These are phyloP conservation scores for Adineta ricciae DNA, from an alignment of 2,888 invertebrate genomes.

Conservation along the genomic window DNA sequence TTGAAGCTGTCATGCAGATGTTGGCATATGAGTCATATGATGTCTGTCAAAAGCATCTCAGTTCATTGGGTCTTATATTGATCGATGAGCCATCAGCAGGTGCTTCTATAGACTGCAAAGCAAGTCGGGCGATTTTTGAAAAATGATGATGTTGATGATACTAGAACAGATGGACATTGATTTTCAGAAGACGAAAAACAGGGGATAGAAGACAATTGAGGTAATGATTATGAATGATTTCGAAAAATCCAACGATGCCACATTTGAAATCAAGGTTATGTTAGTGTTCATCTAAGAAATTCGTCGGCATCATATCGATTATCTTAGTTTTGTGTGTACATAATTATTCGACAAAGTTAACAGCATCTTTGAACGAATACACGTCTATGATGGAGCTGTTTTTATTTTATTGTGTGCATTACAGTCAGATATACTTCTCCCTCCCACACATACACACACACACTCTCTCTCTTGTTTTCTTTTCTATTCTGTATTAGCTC, in stretches of 20 bases:
- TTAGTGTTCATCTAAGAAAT: background rate
- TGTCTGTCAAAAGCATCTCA: background rate
- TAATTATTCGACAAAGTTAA: background rate
- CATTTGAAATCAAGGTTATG: background rate
- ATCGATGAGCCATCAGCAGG: background rate
- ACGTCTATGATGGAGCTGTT: background rate
- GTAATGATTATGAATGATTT: too few species aligned
- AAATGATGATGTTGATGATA: background rate
- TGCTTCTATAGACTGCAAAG: background rate
- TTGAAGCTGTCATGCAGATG: background rate
- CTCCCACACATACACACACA: too few species aligned
- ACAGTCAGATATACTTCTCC: background rate
- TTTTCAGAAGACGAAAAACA: background rate
- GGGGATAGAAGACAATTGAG: too few species aligned
- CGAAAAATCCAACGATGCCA: too few species aligned
- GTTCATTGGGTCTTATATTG: background rate
- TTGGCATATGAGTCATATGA: background rate
- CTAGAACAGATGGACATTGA: background rate
- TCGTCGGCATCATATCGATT: background rate
- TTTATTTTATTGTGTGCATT: background rate
- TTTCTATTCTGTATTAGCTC: background rate
- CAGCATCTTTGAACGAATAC: background rate
- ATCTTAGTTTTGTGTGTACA: background rate
- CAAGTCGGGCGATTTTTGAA: constrained; percentile 7
- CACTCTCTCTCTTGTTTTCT: background rate